These are phyloP conservation scores for Acromyrmex charruanus DNA, from an alignment of 1,140 invertebrate species.

Conservation along the genomic window DNA sequence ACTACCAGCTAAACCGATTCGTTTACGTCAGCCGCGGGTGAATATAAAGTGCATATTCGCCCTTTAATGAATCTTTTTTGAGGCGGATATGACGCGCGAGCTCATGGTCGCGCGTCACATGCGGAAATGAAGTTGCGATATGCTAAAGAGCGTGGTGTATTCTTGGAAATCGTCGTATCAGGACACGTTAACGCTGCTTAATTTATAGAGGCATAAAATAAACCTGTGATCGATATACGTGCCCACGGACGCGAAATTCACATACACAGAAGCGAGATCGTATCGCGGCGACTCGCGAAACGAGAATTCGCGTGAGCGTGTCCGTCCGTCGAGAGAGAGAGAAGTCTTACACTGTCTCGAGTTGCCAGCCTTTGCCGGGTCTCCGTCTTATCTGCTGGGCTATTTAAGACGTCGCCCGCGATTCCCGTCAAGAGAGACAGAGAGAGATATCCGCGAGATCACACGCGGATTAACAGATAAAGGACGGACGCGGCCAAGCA, in stretches of 20 bases:
- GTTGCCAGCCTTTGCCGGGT: constrained; percentile 51
- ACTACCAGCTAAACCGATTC: constrained; percentile 16
- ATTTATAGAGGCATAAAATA: constrained; percentile 69
- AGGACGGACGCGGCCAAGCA: constrained; percentile 23
- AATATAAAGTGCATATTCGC: constrained; percentile 37
- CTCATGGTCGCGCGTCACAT: constrained; percentile 25
- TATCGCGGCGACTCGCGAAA: constrained; percentile 69
- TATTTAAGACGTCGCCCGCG: constrained; percentile 64
- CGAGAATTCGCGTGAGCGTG: constrained; percentile 70
- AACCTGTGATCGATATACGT: constrained; percentile 63
- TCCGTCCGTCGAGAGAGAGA: constrained; percentile 11
- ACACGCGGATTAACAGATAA: constrained; percentile 45
- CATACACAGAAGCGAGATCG: constrained; percentile 61
- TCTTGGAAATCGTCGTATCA: constrained; percentile 45
- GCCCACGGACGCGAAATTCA: constrained; percentile 50
- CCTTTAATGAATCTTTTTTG: constrained; percentile 46
- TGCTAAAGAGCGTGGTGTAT: constrained; percentile 46
- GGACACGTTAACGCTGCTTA: constrained; percentile 63
- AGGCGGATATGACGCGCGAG: constrained; percentile 40
- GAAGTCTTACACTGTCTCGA: constrained; percentile 43
- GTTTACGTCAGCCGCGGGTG: constrained; percentile 30
- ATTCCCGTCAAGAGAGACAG: constrained; percentile 33
- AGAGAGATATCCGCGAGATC: constrained; percentile 43
- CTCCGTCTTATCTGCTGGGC: constrained; percentile 59
- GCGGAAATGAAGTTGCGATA: constrained; percentile 57